Percentiles rank a stretch among this genome's conserved stretches.
Conservation (phyloP, 2,113 vertebrate species). For the Struthio camelus region DNA sequence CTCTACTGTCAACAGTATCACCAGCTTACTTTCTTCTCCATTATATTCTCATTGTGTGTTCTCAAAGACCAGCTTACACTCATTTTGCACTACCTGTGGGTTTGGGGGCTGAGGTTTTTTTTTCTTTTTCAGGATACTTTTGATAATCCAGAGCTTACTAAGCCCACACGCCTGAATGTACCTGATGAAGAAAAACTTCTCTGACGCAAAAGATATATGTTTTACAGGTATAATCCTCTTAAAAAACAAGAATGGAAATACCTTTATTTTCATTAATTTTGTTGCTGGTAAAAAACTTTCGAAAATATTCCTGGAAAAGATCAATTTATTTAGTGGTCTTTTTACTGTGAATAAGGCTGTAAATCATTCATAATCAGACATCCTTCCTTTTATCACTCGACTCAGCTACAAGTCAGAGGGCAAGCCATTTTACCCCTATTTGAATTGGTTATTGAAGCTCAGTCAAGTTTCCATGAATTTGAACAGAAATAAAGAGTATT, state of each 20-base stretch:
- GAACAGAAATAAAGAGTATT: neutral
- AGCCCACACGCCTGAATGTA: neutral
- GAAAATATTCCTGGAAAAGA: neutral
- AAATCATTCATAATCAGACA: neutral
- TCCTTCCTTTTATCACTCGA: neutral
- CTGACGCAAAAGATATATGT: neutral
- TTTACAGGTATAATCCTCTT: neutral
- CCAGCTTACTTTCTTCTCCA: neutral
- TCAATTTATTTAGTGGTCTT: neutral
- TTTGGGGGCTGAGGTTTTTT: neutral
- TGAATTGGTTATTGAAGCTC: neutral
- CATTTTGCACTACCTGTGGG: neutral
- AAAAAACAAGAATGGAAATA: neutral
- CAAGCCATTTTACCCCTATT: neutral
- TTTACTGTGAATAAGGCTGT: neutral
- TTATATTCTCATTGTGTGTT: neutral
- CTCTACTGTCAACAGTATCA: accelerated
- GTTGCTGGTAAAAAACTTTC: neutral
- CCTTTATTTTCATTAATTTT: neutral
- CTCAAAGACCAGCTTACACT: neutral
- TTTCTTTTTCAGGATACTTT: neutral
- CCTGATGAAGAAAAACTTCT: neutral
- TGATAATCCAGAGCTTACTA: neutral
- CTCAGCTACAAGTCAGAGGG: neutral
- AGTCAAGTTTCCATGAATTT: neutral